Conservation (phyloP, 53 echinoderm and acorn worm genomes). For the Apostichopus leukothele region DNA sequence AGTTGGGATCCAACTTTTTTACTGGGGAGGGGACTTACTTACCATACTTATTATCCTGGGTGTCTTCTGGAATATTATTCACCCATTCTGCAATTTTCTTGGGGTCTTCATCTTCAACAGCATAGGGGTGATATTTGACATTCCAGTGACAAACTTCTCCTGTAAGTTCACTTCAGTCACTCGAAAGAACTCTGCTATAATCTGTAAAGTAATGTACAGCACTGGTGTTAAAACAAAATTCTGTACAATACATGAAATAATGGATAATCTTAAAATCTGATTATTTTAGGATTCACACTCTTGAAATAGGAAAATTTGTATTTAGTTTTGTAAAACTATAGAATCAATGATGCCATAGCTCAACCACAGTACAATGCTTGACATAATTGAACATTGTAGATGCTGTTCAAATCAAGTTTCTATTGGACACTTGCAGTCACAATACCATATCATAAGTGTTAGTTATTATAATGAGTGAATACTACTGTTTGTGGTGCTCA, state of each 20-base stretch:
- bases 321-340: too few species aligned
- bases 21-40: not conserved
- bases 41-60: not conserved
- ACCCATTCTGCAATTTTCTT: constrained; percentile 1
- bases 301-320: too few species aligned
- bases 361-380: too few species aligned
- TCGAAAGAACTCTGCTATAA: not conserved
- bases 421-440: too few species aligned
- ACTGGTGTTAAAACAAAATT: not conserved
- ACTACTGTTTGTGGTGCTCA: too few species aligned
- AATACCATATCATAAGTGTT: too few species aligned
- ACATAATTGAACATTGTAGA: too few species aligned
- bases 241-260: not conserved
- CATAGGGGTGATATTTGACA: not conserved
- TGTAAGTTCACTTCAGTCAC: constrained; percentile 18
- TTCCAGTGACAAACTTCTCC: constrained; percentile 2
- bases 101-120: constrained; percentile 1
- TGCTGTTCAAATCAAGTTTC: too few species aligned
- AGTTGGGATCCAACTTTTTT: too few species aligned
- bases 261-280: not conserved
- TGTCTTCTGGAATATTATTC: constrained; percentile 7
- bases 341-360: too few species aligned
- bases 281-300: too few species aligned
- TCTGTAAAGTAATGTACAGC: not conserved
- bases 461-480: too few species aligned